phyloP scores from a whole-genome alignment of 2,113 vertebrate genomes.

The Amblyopsis rosae region DNA sequence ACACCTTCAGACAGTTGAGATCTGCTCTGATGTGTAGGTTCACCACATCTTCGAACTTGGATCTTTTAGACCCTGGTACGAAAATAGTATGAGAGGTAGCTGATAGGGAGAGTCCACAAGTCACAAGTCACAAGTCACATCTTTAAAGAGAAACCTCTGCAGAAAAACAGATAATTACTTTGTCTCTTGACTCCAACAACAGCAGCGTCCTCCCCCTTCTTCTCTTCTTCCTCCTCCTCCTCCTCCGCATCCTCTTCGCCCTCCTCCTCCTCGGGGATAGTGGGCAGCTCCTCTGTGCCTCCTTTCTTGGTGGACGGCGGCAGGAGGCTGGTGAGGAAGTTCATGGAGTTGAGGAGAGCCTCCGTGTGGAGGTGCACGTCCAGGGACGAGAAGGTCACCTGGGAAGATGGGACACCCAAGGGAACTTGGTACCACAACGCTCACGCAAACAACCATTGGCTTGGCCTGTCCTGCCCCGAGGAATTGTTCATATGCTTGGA shows the following conservation, averaged over 20 bases:
- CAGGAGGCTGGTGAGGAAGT: conserved; percentile 85
- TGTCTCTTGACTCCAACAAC: conserved; percentile 58
- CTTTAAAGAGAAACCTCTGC: neutral
- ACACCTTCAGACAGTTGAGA: conserved; percentile 88
- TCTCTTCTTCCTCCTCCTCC: conserved; percentile 81
- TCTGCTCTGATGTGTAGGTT: conserved; percentile 88
- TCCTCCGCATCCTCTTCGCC: conserved; percentile 68
- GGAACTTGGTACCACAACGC: neutral
- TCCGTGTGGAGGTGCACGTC: conserved; percentile 95
- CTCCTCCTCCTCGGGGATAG: conserved; percentile 70
- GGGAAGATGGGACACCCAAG: neutral
- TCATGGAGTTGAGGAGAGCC: conserved; percentile 89
- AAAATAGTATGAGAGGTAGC: neutral
- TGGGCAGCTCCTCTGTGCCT: conserved; percentile 65
- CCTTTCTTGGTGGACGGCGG: conserved; percentile 75
- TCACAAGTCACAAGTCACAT: neutral
- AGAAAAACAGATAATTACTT: conserved; percentile 44
- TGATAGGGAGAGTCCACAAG: neutral
- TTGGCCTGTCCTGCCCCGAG: too few species aligned
- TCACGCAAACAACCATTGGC: too few species aligned
- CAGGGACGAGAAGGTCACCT: conserved; percentile 92
- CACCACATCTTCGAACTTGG: conserved; percentile 84
- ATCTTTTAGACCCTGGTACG: conserved; percentile 81
- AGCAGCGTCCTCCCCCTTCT: neutral
- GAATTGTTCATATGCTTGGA: too few species aligned